Base-by-base conservation (phyloP, 2,888 invertebrate genomes). In the Stictocephala bisonia region DNA sequence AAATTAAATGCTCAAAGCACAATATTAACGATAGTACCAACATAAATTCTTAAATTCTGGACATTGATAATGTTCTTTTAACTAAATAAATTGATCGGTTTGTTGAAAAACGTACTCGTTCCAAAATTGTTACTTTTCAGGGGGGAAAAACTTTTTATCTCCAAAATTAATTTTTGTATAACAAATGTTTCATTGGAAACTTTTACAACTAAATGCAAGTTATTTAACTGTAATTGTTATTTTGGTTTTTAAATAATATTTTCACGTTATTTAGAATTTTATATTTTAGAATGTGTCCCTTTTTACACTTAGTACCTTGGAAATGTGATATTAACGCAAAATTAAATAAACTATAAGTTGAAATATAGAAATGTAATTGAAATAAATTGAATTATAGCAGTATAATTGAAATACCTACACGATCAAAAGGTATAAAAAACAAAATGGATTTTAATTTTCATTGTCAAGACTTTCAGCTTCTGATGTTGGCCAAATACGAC, bases 121-220 rank as follows among this genome's bases (percentile, higher is more conserved):
- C 44, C 44, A 44, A 44, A 44, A 44, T 44, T 15, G 44, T 18
- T 44, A 44, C 44, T 44, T 44, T 44, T 44, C 44, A 44, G 44
- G 44, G 18, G 18, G 15, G 18, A 44, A 44, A 44, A 44, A 44
- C n/a, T 44, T n/a, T n/a, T n/a, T n/a, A n/a, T n/a, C n/a, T n/a
- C n/a, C n/a, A n/a, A n/a, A n/a, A n/a, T n/a, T n/a, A 44, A 44
- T 15, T 44, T 44, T 44, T 15, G n/a, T 44, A 44, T n/a, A 44
- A 18, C n/a, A 44, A 44, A 44, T 15, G n/a, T 44, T 44, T 15
- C 44, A 15, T 44, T 44, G 18, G 44, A 18, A 44, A 44, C 44
- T 44, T 44, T 44, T 44, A 44, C 44, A 44, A 15, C n/a, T 18
- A n/a, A 18, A 15, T 44, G 44, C 44, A 15, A 44, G 18, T 15